A percentile compares a stretch with the other conserved stretches of the same genome.
Evolutionary conservation across 2,888 invertebrate genomes (phyloP).

Genomic region (Hyposoter dolosus): DNA sequence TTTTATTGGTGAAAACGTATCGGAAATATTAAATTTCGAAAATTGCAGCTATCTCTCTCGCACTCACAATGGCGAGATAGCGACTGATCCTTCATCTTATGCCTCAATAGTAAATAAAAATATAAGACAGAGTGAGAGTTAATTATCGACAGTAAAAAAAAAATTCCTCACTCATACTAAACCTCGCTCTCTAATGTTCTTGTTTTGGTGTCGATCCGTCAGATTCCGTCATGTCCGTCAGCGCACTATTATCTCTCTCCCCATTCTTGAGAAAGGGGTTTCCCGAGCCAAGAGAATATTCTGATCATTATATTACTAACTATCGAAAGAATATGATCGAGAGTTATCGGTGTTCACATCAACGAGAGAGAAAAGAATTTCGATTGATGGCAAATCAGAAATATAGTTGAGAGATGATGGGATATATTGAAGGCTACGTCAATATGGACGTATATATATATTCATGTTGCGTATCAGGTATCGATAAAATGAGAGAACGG

Average conservation of each 20-base stretch:
- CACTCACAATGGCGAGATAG: too few species aligned
- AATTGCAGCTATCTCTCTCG: too few species aligned
- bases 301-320: conserved; percentile 47
- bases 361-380: conserved; percentile 32
- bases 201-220: not conserved
- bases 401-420: conserved; percentile 40
- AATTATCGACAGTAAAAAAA: not conserved
- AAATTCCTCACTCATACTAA: not conserved
- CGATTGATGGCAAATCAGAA: conserved; percentile 41
- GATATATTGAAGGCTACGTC: conserved; percentile 14
- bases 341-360: conserved; percentile 6
- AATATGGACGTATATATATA: not conserved
- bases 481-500: conserved; percentile 7
- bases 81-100: too few species aligned
- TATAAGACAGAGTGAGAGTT: too few species aligned
- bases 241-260: not conserved
- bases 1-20: too few species aligned
- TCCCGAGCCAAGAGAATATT: not conserved
- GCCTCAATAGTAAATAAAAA: too few species aligned
- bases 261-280: not conserved
- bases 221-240: not conserved
- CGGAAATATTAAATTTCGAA: too few species aligned
- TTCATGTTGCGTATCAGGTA: not conserved
- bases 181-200: not conserved
- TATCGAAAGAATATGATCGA: conserved; percentile 24